These are phyloP conservation scores for Rhopalosiphum nymphaeae DNA, from an alignment of 2,888 invertebrate species.

Conservation along the genomic window DNA sequence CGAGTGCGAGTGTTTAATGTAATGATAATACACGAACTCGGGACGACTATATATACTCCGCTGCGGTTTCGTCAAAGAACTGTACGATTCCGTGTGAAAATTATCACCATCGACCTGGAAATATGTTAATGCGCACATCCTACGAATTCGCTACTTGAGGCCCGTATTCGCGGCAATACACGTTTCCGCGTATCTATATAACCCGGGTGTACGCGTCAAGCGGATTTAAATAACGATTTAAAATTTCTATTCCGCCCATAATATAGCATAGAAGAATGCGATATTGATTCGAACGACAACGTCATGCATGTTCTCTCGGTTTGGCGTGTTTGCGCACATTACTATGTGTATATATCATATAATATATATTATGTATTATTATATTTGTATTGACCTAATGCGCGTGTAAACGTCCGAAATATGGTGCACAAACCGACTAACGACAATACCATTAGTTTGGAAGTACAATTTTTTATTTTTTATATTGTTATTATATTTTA, in stretches of 20 bases:
- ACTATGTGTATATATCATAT: neutral
- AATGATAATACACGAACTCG: neutral
- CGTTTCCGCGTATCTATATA: neutral
- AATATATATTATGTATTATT: slow-evolving; percentile 4
- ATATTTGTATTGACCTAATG: slow-evolving; percentile 17
- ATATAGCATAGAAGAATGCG: neutral
- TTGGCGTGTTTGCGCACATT: neutral
- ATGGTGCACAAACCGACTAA: slow-evolving; percentile 58
- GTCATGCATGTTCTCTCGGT: neutral
- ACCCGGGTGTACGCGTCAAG: neutral
- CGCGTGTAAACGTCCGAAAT: slow-evolving; percentile 35
- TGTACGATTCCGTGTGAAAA: neutral
- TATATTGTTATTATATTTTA: slow-evolving; percentile 63
- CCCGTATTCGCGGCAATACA: neutral
- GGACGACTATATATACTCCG: neutral
- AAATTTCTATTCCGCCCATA: neutral
- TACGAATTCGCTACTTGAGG: neutral
- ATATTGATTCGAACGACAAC: neutral
- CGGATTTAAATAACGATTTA: neutral
- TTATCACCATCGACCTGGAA: neutral
- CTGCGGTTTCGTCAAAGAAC: neutral
- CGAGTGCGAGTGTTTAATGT: neutral
- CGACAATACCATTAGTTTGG: slow-evolving; percentile 61
- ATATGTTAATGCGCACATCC: neutral
- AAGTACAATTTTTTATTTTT: slow-evolving; percentile 41